A percentile compares a stretch with the other conserved stretches of the same genome.
These are phyloP conservation scores for Drosophila prostipennis DNA, from an alignment of 2,888 invertebrate species.

Conservation along the genomic window DNA sequence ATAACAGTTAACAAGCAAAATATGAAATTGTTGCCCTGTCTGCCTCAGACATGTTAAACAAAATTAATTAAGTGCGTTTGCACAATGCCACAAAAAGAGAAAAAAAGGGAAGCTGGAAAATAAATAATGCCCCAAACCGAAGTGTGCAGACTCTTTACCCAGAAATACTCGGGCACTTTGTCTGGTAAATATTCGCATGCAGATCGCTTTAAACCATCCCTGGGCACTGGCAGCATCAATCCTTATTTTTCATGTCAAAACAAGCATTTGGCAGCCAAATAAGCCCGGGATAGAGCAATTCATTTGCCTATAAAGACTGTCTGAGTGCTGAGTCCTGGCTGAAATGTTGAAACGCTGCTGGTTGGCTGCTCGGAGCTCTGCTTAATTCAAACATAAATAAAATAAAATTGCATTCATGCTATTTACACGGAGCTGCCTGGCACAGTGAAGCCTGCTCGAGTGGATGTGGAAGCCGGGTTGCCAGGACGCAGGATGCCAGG, in stretches of 20 bases:
- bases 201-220: neutral
- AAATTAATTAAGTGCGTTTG: conserved; percentile 69
- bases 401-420: conserved; percentile 49
- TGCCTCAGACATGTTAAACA: conserved; percentile 52
- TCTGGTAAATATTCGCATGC: neutral
- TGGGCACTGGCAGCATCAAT: conserved; percentile 6
- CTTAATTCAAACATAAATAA: conserved; percentile 49
- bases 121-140: neutral
- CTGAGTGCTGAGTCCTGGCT: conserved; percentile 20
- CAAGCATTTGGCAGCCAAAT: conserved; percentile 14
- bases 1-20: conserved; percentile 63
- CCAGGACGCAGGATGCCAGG: neutral
- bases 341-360: conserved; percentile 11
- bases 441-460: conserved; percentile 29
- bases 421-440: conserved; percentile 28
- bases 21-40: conserved; percentile 63
- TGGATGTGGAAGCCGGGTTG: conserved; percentile 5
- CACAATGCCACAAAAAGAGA: conserved; percentile 16
- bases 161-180: neutral
- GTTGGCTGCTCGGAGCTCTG: conserved; percentile 24
- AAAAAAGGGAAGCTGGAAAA: neutral
- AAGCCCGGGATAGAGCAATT: conserved; percentile 29
- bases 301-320: conserved; percentile 37
- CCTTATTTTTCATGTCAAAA: conserved; percentile 27
- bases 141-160: conserved; percentile 9